Evolutionary conservation across 2,888 invertebrate genomes (phyloP).

Genomic region (Cabera pusaria): DNA sequence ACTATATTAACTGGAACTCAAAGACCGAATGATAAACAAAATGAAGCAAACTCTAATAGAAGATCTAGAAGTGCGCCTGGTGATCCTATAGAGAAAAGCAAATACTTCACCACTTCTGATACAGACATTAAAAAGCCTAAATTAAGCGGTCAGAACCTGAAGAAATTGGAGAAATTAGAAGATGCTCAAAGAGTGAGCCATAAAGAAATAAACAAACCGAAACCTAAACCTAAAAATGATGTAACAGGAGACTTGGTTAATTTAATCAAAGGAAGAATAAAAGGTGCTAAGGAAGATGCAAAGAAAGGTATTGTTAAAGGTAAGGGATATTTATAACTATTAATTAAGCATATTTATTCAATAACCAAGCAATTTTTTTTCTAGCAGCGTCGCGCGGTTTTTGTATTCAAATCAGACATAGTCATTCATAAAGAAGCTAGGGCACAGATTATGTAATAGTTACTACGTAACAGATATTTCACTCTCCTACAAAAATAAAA

Average conservation of each 20-base stretch:
- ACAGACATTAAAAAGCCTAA: conserved; percentile 37
- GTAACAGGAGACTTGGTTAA: conserved; percentile 76
- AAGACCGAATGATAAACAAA: conserved; percentile 10
- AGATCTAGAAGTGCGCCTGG: conserved; percentile 63
- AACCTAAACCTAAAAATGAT: conserved; percentile 55
- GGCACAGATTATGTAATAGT: too few species aligned
- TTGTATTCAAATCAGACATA: too few species aligned
- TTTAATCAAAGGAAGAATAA: conserved; percentile 77
- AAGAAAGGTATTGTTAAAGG: conserved; percentile 62
- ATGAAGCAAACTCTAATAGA: conserved; percentile 20
- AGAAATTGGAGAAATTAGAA: conserved; percentile 39
- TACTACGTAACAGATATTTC: too few species aligned
- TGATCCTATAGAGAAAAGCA: conserved; percentile 49
- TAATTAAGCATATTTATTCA: too few species aligned
- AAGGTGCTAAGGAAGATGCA: conserved; percentile 64
- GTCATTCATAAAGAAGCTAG: too few species aligned
- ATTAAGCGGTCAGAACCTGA: conserved; percentile 36
- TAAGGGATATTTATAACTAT: too few species aligned
- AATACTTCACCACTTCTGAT: conserved; percentile 53
- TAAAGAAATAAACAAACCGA: conserved; percentile 56
- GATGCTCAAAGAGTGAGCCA: conserved; percentile 65
- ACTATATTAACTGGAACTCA: conserved; percentile 21
- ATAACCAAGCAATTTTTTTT: too few species aligned
- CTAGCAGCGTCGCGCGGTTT: too few species aligned
- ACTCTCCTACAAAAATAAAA: too few species aligned